Evolutionary conservation across 2,888 invertebrate genomes (phyloP).

Genomic region (Helobdella robusta): DNA sequence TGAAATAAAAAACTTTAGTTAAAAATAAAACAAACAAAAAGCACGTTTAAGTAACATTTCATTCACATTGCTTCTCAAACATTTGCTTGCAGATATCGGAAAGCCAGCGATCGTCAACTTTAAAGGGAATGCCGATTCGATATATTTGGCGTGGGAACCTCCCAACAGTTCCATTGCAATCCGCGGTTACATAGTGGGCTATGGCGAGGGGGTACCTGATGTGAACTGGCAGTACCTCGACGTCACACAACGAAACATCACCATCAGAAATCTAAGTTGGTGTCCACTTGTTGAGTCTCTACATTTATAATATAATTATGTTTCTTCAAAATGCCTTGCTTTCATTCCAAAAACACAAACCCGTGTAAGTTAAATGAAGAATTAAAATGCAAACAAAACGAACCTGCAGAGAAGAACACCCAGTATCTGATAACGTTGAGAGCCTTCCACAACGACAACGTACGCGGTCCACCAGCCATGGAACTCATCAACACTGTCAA

Average conservation of each 20-base stretch:
- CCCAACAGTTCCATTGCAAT: constrained; percentile 31
- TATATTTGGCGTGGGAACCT: constrained; percentile 34
- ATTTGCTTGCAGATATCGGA: too few species aligned
- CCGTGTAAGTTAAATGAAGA: too few species aligned
- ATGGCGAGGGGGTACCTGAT: constrained; percentile 36
- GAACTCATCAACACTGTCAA: constrained; percentile 35
- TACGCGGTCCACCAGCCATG: constrained; percentile 34
- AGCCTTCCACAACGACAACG: constrained; percentile 34
- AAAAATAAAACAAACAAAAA: too few species aligned
- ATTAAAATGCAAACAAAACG: too few species aligned
- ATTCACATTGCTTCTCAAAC: too few species aligned
- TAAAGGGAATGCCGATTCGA: constrained; percentile 33
- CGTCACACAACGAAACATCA: constrained; percentile 32
- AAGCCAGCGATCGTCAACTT: too few species aligned
- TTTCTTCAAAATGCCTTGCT: too few species aligned
- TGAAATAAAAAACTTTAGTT: too few species aligned
- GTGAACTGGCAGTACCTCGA: constrained; percentile 37
- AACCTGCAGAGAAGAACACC: constrained; percentile 32
- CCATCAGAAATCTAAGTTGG: constrained; percentile 35
- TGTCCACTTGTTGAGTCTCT: not conserved
- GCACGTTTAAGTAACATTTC: too few species aligned
- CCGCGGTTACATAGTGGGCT: constrained; percentile 35
- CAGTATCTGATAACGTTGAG: constrained; percentile 35
- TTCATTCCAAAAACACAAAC: too few species aligned
- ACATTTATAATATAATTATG: too few species aligned